Conservation (phyloP, 1,140 invertebrate species). For the Piezodorus guildinii region DNA sequence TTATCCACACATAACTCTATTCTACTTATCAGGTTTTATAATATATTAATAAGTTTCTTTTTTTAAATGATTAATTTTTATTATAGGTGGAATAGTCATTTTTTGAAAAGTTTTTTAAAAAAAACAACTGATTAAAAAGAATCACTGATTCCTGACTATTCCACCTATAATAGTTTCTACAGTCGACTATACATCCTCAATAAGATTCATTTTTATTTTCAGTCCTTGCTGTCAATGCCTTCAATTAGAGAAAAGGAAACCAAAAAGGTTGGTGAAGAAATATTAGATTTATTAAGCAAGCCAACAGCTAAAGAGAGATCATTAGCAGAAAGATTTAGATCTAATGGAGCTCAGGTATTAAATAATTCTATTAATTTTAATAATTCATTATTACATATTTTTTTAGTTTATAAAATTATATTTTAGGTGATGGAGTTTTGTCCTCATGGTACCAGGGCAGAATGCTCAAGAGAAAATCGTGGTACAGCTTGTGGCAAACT, state of each 20-base stretch:
- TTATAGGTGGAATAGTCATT: no score
- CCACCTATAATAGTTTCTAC: no score
- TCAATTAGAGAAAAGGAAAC: slow-evolving; percentile 90
- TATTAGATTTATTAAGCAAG: slow-evolving; percentile 83
- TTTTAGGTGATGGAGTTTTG: slow-evolving; percentile 87
- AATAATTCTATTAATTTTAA: slow-evolving; percentile 3
- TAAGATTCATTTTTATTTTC: slow-evolving; percentile 31
- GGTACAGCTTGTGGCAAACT: slow-evolving; percentile 69
- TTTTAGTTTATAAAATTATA: background rate
- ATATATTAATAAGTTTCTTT: background rate
- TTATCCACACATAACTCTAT: no score
- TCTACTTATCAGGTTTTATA: background rate
- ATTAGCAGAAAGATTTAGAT: slow-evolving; percentile 85
- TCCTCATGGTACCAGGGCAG: slow-evolving; percentile 81
- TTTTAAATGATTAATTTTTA: background rate
- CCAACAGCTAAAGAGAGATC: slow-evolving; percentile 92
- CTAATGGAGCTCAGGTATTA: slow-evolving; percentile 49
- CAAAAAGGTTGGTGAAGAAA: slow-evolving; percentile 92
- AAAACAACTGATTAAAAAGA: no score
- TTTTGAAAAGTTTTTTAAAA: no score
- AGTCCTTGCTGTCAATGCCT: slow-evolving; percentile 83
- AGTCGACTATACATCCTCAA: no score
- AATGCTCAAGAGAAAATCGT: slow-evolving; percentile 60
- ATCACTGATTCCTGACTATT: no score
- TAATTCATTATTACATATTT: background rate